Conservation (phyloP, 37 sponge, comb jelly and placozoan species). For the Diacarnus erythraeanus region DNA sequence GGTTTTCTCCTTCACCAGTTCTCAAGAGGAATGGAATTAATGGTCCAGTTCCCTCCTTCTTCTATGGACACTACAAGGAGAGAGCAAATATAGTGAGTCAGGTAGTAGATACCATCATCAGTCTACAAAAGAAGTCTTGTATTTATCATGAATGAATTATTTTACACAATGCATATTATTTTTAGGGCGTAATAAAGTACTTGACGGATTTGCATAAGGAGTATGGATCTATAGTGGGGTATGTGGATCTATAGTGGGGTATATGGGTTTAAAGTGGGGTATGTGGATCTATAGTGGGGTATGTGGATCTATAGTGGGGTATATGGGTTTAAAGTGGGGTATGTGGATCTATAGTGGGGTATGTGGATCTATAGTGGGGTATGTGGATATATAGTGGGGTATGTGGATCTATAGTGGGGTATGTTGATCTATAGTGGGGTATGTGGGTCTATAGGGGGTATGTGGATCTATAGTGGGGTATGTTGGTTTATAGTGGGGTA, state of each 20-base stretch:
- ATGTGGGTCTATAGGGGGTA: not conserved
- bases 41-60: not conserved
- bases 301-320: not conserved
- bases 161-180: not conserved
- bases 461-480: slow-evolving; percentile 54
- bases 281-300: not conserved
- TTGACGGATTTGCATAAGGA: slow-evolving; percentile 1
- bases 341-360: not conserved
- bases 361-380: not conserved
- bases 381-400: not conserved
- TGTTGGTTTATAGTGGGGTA: too few relatives aligned
- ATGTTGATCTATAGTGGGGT: not conserved
- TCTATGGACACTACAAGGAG: not conserved
- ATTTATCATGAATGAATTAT: too few relatives aligned
- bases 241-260: not conserved
- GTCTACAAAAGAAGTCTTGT: too few relatives aligned
- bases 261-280: too few relatives aligned
- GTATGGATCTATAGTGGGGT: slow-evolving; percentile 54
- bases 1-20: not conserved
- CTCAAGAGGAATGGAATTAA: not conserved
- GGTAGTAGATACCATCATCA: too few relatives aligned
- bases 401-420: not conserved
- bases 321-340: not conserved
- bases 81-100: not conserved
- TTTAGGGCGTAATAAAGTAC: slow-evolving; percentile 17